Conservation (phyloP, 2,797 vertebrate genomes). For the Acanthurus tractus region DNA sequence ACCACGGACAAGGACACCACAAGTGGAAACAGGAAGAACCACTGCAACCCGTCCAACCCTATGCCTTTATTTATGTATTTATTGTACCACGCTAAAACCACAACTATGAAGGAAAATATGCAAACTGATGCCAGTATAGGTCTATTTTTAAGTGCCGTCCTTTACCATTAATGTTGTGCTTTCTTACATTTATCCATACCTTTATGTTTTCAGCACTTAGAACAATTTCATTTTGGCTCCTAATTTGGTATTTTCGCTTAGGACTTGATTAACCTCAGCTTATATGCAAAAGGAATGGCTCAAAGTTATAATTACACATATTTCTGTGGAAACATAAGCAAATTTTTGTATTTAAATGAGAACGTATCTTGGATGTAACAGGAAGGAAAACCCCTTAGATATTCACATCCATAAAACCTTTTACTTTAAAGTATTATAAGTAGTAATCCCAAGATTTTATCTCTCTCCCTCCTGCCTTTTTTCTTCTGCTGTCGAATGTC, state of each 20-base stretch:
- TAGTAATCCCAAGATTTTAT: slow-evolving; percentile 55
- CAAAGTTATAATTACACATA: neutral
- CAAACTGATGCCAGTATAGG: slow-evolving; percentile 53
- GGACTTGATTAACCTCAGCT: slow-evolving; percentile 10
- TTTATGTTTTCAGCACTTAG: slow-evolving; percentile 24
- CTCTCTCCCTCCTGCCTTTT: slow-evolving; percentile 44
- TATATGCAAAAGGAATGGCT: neutral
- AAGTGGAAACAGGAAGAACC: slow-evolving; percentile 83
- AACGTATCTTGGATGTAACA: slow-evolving; percentile 12
- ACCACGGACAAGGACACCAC: slow-evolving; percentile 78
- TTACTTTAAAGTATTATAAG: slow-evolving; percentile 60
- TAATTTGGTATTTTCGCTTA: slow-evolving; percentile 7
- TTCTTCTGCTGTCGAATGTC: slow-evolving; percentile 57
- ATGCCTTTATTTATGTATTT: slow-evolving; percentile 78
- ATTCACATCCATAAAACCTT: slow-evolving; percentile 43
- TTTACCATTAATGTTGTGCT: slow-evolving; percentile 45
- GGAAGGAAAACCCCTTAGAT: slow-evolving; percentile 14
- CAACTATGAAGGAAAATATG: slow-evolving; percentile 79
- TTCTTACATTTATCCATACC: slow-evolving; percentile 38
- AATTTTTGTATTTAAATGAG: slow-evolving; percentile 27
- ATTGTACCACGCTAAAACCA: slow-evolving; percentile 67
- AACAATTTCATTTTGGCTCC: neutral
- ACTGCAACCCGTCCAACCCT: slow-evolving; percentile 65
- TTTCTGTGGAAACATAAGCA: slow-evolving; percentile 6
- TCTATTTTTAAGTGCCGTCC: slow-evolving; percentile 63